Conservation (phyloP, 2,888 invertebrate genomes). For the Xestia ashworthii region DNA sequence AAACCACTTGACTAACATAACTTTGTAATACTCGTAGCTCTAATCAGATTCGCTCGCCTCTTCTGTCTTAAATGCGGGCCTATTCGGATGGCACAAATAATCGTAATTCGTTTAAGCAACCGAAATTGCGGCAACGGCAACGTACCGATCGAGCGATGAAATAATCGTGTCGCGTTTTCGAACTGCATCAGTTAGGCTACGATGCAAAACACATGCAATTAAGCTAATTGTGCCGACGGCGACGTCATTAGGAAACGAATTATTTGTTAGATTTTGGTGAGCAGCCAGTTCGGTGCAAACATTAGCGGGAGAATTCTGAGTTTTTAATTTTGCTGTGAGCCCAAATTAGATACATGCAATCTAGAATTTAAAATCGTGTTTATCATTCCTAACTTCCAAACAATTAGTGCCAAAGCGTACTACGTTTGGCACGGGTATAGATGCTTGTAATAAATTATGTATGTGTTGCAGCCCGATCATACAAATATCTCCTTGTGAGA, state of each 20-base stretch:
- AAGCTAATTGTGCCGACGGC: constrained; percentile 33
- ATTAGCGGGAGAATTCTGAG: not conserved
- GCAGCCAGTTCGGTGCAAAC: not conserved
- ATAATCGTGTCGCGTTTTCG: constrained; percentile 64
- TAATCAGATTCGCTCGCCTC: constrained; percentile 31
- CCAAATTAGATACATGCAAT: constrained; percentile 5
- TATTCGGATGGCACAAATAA: constrained; percentile 71
- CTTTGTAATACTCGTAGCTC: not conserved
- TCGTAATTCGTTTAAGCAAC: constrained; percentile 69
- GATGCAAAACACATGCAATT: constrained; percentile 55
- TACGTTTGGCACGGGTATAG: constrained; percentile 33
- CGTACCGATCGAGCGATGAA: constrained; percentile 63
- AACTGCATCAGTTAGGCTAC: constrained; percentile 51
- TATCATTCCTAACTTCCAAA: constrained; percentile 18
- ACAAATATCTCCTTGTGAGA: not conserved
- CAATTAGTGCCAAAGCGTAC: constrained; percentile 45
- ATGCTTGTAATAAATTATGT: constrained; percentile 29
- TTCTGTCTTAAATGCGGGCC: constrained; percentile 30
- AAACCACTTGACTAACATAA: constrained; percentile 4
- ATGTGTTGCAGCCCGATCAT: constrained; percentile 12
- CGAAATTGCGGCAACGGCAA: constrained; percentile 65
- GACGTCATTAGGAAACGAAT: constrained; percentile 29
- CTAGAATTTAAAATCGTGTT: constrained; percentile 31
- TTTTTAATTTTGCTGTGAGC: not conserved
- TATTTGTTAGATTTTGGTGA: not conserved